Percentiles rank a stretch among this genome's conserved stretches.
Conservation (phyloP, 1,140 invertebrate genomes). For the Brachionus rubens region DNA sequence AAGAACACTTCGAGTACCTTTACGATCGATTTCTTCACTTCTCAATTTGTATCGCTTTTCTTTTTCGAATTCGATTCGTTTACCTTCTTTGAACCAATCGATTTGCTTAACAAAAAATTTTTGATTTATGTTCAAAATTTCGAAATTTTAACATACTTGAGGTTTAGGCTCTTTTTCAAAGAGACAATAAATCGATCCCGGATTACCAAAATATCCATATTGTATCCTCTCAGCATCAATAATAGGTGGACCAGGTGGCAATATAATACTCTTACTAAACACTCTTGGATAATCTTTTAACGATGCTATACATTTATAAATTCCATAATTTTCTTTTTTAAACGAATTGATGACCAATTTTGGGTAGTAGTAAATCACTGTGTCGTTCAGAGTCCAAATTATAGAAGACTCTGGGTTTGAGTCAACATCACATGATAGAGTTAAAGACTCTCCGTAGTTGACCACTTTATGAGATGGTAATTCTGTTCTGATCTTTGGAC, state of each 20-base stretch:
- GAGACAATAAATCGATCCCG: conserved; percentile 6
- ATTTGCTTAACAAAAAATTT: conserved; percentile 5
- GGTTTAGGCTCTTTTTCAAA: conserved; percentile 39
- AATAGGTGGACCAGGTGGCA: conserved; percentile 30
- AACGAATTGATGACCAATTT: conserved; percentile 32
- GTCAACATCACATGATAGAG: conserved; percentile 13
- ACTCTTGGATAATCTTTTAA: conserved; percentile 37
- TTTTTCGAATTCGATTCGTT: conserved; percentile 35
- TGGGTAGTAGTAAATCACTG: conserved; percentile 34
- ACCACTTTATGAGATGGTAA: conserved; percentile 33
- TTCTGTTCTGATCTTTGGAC: conserved; percentile 8
- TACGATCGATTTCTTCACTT: conserved; percentile 11
- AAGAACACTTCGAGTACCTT: conserved; percentile 27
- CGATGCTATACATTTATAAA: conserved; percentile 40
- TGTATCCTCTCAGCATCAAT: conserved; percentile 1
- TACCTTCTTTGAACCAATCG: conserved; percentile 14
- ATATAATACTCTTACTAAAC: background rate
- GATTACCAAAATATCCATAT: conserved; percentile 4
- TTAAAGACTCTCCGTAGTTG: background rate
- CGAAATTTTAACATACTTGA: too few relatives aligned
- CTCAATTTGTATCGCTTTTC: background rate
- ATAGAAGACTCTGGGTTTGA: conserved; percentile 25
- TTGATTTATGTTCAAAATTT: too few relatives aligned
- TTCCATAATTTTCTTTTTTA: conserved; percentile 39
- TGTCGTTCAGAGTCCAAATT: conserved; percentile 41